These are phyloP conservation scores for Grantiella picta DNA, from an alignment of 2,113 vertebrate species.

Conservation along the genomic window DNA sequence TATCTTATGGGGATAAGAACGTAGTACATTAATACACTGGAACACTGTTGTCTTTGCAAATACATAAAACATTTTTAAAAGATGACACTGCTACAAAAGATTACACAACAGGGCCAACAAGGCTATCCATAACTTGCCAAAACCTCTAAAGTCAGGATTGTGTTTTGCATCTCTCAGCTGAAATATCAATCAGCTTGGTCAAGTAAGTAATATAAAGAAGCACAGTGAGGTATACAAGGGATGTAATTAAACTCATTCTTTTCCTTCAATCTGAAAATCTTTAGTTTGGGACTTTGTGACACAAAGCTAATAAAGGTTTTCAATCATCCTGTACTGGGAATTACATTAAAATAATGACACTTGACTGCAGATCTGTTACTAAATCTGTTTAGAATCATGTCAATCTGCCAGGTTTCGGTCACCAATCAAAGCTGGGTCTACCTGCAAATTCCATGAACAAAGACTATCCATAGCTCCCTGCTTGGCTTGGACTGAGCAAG, in stretches of 20 bases:
- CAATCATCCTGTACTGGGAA: background rate
- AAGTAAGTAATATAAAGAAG: background rate
- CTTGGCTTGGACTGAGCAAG: background rate
- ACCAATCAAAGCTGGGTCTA: background rate
- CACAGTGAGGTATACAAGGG: background rate
- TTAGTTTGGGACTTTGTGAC: background rate
- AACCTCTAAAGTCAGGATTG: background rate
- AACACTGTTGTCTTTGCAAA: background rate
- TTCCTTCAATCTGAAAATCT: background rate
- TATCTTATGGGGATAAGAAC: background rate
- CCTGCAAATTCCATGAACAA: background rate
- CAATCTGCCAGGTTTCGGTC: background rate
- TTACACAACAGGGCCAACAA: background rate
- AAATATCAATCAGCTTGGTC: background rate
- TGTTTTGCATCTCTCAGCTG: background rate
- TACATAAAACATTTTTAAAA: background rate
- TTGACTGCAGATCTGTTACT: background rate
- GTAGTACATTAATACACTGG: background rate
- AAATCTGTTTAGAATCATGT: background rate
- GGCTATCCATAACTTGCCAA: background rate
- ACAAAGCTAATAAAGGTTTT: background rate
- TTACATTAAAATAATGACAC: background rate
- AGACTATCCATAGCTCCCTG: background rate
- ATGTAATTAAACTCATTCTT: background rate
- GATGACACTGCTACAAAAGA: background rate